Evolutionary conservation across 1,140 invertebrate species (phyloP).

Genomic region (Hycleus phaleratus): DNA sequence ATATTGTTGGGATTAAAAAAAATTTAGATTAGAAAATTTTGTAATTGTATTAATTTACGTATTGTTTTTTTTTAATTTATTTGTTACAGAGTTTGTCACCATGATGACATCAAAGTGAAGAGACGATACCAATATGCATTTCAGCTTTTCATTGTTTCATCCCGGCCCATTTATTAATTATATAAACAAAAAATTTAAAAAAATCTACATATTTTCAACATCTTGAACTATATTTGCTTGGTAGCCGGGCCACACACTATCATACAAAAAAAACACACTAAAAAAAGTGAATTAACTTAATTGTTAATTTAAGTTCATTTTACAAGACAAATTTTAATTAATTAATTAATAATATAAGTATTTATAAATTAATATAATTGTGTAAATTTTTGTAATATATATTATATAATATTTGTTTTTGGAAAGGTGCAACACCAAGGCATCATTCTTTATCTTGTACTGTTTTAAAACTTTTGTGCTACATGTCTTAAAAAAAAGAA

Average conservation of each 20-base stretch:
- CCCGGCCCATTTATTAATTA: slow-evolving; percentile 33
- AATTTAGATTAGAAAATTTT: background rate
- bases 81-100: slow-evolving; percentile 91
- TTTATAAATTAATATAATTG: slow-evolving; percentile 40
- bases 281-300: slow-evolving; percentile 37
- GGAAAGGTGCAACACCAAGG: slow-evolving; percentile 25
- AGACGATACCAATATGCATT: slow-evolving; percentile 39
- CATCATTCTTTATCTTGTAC: slow-evolving; percentile 13
- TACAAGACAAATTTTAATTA: slow-evolving; percentile 37
- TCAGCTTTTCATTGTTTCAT: slow-evolving; percentile 47
- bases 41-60: background rate
- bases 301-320: slow-evolving; percentile 34
- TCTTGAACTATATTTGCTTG: slow-evolving; percentile 35
- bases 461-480: slow-evolving; percentile 30
- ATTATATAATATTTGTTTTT: slow-evolving; percentile 18
- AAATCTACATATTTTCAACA: slow-evolving; percentile 33
- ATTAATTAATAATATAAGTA: slow-evolving; percentile 30
- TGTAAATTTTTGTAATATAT: slow-evolving; percentile 44
- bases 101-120: slow-evolving; percentile 98
- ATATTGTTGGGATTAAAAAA: background rate
- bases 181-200: background rate
- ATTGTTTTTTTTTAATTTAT: slow-evolving; percentile 30
- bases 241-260: slow-evolving; percentile 33
- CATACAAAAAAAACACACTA: background rate
- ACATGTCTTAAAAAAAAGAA: slow-evolving; percentile 27